Evolutionary conservation across 1,140 invertebrate genomes (phyloP).

Genomic region (Drosophila kohkoa): DNA sequence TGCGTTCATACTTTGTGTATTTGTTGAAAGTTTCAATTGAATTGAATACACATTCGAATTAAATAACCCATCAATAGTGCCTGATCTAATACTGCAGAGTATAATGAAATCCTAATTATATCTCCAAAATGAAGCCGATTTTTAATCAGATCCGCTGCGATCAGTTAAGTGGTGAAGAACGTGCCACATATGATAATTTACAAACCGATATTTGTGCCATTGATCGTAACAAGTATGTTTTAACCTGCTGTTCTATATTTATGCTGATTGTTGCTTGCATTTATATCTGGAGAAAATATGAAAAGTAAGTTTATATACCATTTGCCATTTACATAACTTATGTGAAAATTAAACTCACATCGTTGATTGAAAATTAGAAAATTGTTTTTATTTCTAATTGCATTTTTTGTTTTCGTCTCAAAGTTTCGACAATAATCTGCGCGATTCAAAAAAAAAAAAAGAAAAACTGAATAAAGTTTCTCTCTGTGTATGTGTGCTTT

Average conservation of each 20-base stretch:
- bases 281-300: slow-evolving; percentile 59
- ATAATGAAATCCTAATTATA: slow-evolving; percentile 33
- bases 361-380: too few relatives aligned
- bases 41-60: slow-evolving; percentile 37
- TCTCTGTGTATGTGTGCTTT: not conserved
- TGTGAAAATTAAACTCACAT: too few relatives aligned
- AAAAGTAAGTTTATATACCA: slow-evolving; percentile 53
- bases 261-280: slow-evolving; percentile 46
- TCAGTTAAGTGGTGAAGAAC: slow-evolving; percentile 49
- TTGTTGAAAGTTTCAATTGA: slow-evolving; percentile 20
- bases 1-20: not conserved
- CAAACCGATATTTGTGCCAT: slow-evolving; percentile 71
- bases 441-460: too few relatives aligned
- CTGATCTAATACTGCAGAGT: not conserved
- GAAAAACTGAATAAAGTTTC: not conserved
- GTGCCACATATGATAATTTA: slow-evolving; percentile 60
- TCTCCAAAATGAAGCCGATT: slow-evolving; percentile 35
- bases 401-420: too few relatives aligned
- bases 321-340: too few relatives aligned
- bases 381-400: too few relatives aligned
- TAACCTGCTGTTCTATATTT: slow-evolving; percentile 53
- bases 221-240: slow-evolving; percentile 54
- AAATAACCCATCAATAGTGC: slow-evolving; percentile 15
- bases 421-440: too few relatives aligned
- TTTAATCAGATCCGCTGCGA: slow-evolving; percentile 69